These are phyloP conservation scores for Melopsittacus undulatus DNA, from an alignment of 2,797 vertebrate species.

Conservation along the genomic window DNA sequence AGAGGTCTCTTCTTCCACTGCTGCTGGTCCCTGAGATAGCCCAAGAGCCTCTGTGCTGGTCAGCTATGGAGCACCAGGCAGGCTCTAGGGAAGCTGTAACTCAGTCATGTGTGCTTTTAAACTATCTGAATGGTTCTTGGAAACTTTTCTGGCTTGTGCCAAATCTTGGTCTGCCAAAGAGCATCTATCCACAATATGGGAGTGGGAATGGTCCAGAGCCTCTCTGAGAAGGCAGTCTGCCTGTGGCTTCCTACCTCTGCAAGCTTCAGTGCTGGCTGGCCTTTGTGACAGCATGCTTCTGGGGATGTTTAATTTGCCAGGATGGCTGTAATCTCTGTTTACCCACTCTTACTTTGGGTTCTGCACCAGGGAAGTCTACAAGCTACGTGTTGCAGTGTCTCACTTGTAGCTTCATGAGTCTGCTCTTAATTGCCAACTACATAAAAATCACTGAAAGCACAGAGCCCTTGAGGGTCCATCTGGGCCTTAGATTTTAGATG, in stretches of 20 bases:
- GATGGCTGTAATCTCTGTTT: neutral
- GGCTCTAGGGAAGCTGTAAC: neutral
- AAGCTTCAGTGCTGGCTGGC: accelerated
- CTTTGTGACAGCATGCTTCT: neutral
- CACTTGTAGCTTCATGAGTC: neutral
- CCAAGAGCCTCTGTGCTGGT: neutral
- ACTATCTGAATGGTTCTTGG: neutral
- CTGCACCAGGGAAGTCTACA: neutral
- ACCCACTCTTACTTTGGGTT: neutral
- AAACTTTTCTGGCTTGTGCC: neutral
- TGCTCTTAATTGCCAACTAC: neutral
- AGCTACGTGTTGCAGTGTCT: neutral
- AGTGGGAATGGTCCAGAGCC: neutral
- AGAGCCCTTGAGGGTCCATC: neutral
- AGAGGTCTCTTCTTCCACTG: neutral
- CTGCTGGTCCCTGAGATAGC: neutral
- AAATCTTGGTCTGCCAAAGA: neutral
- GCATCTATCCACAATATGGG: neutral
- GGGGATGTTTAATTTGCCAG: neutral
- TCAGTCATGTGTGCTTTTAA: neutral
- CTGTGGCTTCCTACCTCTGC: neutral
- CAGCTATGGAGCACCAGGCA: neutral
- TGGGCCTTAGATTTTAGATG: neutral
- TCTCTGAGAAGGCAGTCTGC: neutral
- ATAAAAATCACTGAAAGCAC: neutral